Evolutionary conservation across 2,113 vertebrate genomes (phyloP), one percentile per base, ranked within the genome.

Genomic region (Ictalurus punctatus): DNA sequence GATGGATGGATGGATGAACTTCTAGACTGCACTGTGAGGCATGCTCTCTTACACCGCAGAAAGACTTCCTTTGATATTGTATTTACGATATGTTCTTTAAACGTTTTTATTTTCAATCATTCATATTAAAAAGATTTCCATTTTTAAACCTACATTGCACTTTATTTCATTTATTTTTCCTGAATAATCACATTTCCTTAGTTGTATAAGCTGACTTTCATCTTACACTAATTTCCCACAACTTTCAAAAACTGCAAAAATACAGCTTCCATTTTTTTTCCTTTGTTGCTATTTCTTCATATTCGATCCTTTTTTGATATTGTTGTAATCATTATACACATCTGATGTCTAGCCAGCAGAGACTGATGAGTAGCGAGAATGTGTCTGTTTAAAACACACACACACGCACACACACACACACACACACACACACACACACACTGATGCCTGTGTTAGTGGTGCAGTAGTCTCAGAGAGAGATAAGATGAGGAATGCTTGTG

Each of bases 401-500:
- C 87, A n/a, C 40, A 37, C 34, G 25, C 61, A n/a, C 65, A 12
- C 87, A n/a, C 44, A 13, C 61, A 10, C 63, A 27, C 48, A 21
- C 37, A 37, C 34, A 34, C 40, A n/a, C 73, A 14, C 76, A 54
- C 58, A 52, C 84, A 48, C 40, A 63, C 76, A 67, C 59, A 80
- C 76, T 13, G 44, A 87, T n/a, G n/a, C 59, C 25, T 44, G 71
- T 59, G 30, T 25, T 85, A 10, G 44, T 34, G 44, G 83, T 25
- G 48, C 59, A 52, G 40, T 14, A 65, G 86, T 52, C 58, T 87
- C 30, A 58, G 80, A 83, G 86, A 79, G 86, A 83, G 79, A 88
- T 83, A 80, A 87, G 86, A 79, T 67, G 54, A 82, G 21, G 86
- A 83, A 83, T 88, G 79, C 25, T 17, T 34, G 80, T 48, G 80